These are phyloP conservation scores for Morpho achilles DNA, from an alignment of 2,888 invertebrate species.

Conservation along the genomic window DNA sequence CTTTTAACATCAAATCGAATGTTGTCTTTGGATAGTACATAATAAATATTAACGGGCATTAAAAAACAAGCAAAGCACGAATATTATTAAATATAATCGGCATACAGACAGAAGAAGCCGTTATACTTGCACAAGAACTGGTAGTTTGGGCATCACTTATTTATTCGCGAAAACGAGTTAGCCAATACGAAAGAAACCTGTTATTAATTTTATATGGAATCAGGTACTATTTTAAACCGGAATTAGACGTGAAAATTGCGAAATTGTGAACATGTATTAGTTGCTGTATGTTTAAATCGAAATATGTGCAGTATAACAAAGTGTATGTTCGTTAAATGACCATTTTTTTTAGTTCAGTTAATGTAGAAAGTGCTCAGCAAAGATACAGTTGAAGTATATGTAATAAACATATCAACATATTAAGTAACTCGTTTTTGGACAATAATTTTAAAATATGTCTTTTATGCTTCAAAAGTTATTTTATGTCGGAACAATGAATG, in stretches of 20 bases:
- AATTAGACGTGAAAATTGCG: background rate
- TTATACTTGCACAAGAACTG: conserved; percentile 33
- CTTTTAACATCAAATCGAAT: too few relatives aligned
- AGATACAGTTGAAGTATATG: too few relatives aligned
- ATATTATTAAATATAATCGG: conserved; percentile 4
- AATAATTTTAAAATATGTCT: too few relatives aligned
- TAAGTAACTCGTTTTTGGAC: too few relatives aligned
- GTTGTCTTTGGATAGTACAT: too few relatives aligned
- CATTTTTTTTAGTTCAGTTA: too few relatives aligned
- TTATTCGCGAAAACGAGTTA: conserved; percentile 23
- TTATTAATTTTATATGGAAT: conserved; percentile 17
- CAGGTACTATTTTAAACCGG: conserved; percentile 6
- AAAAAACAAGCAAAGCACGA: background rate
- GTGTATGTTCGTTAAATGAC: too few relatives aligned
- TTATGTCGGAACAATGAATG: conserved; percentile 41
- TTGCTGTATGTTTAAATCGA: too few relatives aligned
- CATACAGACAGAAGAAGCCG: conserved; percentile 26
- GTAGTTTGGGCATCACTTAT: conserved; percentile 31
- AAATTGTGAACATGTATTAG: conserved; percentile 2
- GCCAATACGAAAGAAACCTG: conserved; percentile 18
- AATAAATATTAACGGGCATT: too few relatives aligned
- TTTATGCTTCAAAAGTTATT: conserved; percentile 30
- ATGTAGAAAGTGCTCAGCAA: too few relatives aligned
- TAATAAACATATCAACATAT: too few relatives aligned
- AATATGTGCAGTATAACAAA: too few relatives aligned